phyloP scores from a whole-genome alignment of 2,888 invertebrate genomes.

The Polietes domitor region DNA sequence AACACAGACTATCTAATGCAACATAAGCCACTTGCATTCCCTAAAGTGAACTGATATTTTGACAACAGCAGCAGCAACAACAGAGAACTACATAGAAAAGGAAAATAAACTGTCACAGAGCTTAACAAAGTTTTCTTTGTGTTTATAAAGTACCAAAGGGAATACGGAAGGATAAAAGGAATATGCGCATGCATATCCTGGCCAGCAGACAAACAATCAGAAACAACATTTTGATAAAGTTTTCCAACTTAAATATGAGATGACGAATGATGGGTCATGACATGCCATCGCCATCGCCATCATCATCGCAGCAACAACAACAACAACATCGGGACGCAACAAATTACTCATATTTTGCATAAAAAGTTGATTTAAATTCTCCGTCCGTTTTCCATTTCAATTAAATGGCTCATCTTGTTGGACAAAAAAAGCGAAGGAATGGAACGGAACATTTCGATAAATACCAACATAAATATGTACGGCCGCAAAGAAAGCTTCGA shows the following conservation, averaged over 20 bases:
- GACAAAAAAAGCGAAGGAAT: not conserved
- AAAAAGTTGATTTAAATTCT: conserved; percentile 20
- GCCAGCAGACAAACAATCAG: conserved; percentile 5
- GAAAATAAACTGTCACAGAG: conserved; percentile 61
- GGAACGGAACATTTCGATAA: conserved; percentile 1
- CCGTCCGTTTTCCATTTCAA: conserved; percentile 25
- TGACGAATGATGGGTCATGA: conserved; percentile 29
- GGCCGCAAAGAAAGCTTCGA: no score
- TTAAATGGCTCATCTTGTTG: conserved; percentile 9
- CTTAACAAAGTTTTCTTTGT: conserved; percentile 28
- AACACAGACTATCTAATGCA: conserved; percentile 4
- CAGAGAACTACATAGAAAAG: not conserved
- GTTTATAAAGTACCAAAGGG: conserved; percentile 11
- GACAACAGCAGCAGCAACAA: not conserved
- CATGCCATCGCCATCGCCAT: not conserved
- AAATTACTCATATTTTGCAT: conserved; percentile 21
- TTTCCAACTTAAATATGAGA: not conserved
- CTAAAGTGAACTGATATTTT: conserved; percentile 3
- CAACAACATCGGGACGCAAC: not conserved
- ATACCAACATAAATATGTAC: not conserved
- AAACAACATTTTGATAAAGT: not conserved
- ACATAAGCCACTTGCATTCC: not conserved
- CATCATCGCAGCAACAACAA: not conserved
- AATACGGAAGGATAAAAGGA: conserved; percentile 26
- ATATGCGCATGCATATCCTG: not conserved